Evolutionary conservation across 2,797 vertebrate genomes (phyloP).

Genomic region (Lagodon rhomboides): DNA sequence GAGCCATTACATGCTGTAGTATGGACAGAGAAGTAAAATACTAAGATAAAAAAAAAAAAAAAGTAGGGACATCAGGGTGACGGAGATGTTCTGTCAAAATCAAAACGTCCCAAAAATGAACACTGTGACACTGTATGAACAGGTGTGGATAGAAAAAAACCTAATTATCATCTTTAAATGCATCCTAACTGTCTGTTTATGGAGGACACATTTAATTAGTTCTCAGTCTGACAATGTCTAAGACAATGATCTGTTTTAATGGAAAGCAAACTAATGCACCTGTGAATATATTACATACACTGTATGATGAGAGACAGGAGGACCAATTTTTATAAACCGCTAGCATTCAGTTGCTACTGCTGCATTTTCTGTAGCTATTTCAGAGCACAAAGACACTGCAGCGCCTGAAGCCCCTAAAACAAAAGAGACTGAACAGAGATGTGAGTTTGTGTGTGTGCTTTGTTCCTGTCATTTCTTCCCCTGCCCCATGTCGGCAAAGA

Average conservation of each 20-base stretch:
- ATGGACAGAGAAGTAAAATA: neutral
- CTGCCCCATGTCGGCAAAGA: conserved; percentile 27
- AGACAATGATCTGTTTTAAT: conserved; percentile 43
- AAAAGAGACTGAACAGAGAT: conserved; percentile 35
- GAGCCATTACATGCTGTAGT: neutral
- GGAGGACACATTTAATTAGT: conserved; percentile 33
- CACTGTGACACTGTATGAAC: neutral
- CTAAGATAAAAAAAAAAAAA: neutral
- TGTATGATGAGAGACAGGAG: conserved; percentile 7
- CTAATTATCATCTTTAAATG: conserved; percentile 16
- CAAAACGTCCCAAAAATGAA: neutral
- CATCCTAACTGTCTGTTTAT: conserved; percentile 8
- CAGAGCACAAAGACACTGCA: conserved; percentile 19
- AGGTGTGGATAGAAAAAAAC: neutral
- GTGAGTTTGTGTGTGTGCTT: conserved; percentile 21
- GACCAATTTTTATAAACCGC: conserved; percentile 12
- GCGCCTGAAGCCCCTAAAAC: conserved; percentile 1
- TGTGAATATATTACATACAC: conserved; percentile 8
- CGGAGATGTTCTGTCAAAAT: neutral
- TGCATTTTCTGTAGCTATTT: conserved; percentile 19
- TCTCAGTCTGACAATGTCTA: conserved; percentile 20
- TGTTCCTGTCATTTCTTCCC: conserved; percentile 36
- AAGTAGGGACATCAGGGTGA: neutral
- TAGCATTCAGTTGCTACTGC: conserved; percentile 4
- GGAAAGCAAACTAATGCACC: conserved; percentile 44